phyloP scores from a whole-genome alignment of 2,888 invertebrate genomes.

The Galeopsomyia nigrocyanea region DNA sequence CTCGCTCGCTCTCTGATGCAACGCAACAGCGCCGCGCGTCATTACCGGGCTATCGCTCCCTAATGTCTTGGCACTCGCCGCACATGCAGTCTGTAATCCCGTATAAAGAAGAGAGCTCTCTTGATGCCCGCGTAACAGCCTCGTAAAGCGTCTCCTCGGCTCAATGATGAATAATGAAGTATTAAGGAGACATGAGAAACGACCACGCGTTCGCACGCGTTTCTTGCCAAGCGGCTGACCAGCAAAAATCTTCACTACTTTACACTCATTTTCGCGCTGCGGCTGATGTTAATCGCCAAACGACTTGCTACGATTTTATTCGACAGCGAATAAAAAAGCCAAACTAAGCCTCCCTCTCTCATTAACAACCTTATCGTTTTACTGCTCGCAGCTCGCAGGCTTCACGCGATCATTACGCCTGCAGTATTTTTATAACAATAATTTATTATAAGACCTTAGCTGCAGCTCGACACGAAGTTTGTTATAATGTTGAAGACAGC shows the following conservation, averaged over 20 bases:
- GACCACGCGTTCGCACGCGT: too few relatives aligned
- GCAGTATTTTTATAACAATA: too few relatives aligned
- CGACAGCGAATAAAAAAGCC: neutral
- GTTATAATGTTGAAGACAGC: too few relatives aligned
- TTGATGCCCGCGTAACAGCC: constrained; percentile 36
- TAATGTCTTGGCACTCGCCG: neutral
- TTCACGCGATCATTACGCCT: too few relatives aligned
- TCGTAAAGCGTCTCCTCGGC: constrained; percentile 37
- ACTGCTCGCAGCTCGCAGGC: neutral
- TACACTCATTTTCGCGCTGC: constrained; percentile 42
- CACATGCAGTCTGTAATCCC: constrained; percentile 7
- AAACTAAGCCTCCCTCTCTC: constrained; percentile 15
- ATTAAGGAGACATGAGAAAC: constrained; percentile 48
- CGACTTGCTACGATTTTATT: constrained; percentile 34
- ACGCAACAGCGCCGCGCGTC: constrained; percentile 4
- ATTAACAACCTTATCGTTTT: constrained; percentile 6
- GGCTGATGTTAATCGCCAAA: constrained; percentile 37
- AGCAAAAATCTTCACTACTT: constrained; percentile 32
- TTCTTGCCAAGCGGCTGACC: neutral
- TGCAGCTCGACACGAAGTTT: too few relatives aligned
- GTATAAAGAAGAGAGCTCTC: constrained; percentile 23
- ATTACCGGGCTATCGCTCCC: too few relatives aligned
- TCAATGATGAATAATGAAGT: constrained; percentile 48
- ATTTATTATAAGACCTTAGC: too few relatives aligned
- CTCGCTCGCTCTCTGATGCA: neutral